Base-by-base conservation (phyloP, 2,888 invertebrate species). In the Petrolisthes cinctipes region DNA sequence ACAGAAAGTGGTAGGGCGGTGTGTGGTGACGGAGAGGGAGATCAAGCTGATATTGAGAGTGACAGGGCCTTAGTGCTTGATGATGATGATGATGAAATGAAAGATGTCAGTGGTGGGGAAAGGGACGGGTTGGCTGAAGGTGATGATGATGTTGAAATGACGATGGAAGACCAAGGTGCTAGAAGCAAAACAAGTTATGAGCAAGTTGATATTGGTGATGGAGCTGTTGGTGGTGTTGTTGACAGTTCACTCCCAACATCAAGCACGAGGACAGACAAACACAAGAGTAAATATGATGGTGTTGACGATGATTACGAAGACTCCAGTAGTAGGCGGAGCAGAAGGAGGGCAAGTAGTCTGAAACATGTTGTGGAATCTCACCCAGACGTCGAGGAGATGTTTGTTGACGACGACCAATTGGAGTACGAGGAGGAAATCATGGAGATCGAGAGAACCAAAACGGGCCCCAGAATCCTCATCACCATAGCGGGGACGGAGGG, bases 401-500 rank as follows among this genome's bases (percentile, higher is more conserved):
- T 23, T 23, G 56, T 4, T 4, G 83, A 57, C n/a, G 53, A 11
- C 7, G 66, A 37, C 37, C 37, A 37, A 2, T 37, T 5, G n/a
- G 85, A 79, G 66, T 20, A n/a, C 20, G 79, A 85, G n/a, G 83
- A 83, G 37, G 76, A 76, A 23, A 78, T 23, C 11, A 57, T 51
- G n/a, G 79, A 85, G n/a, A 57, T 66, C 20, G 37, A 51, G 9
- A 53, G 9, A 9, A 78, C 78, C 14, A 54, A 51, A 11, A 78
- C 82, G 4, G 83, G 87, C 9, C 87, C 87, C 4, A 57, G 73
- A 23, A 87, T 87, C 57, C 73, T 84, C 6, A 73, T 87, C 79
- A 87, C 87, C 11, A 83, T 23, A 11, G 87, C 83, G 6, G 75
- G 57, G 37, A 73, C 71, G 9, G 78, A 53, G 57, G 14, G 53